Percentiles rank a stretch among this genome's conserved stretches.
Evolutionary conservation across 2,113 vertebrate genomes (phyloP).

Genomic region (Phainopepla nitens): DNA sequence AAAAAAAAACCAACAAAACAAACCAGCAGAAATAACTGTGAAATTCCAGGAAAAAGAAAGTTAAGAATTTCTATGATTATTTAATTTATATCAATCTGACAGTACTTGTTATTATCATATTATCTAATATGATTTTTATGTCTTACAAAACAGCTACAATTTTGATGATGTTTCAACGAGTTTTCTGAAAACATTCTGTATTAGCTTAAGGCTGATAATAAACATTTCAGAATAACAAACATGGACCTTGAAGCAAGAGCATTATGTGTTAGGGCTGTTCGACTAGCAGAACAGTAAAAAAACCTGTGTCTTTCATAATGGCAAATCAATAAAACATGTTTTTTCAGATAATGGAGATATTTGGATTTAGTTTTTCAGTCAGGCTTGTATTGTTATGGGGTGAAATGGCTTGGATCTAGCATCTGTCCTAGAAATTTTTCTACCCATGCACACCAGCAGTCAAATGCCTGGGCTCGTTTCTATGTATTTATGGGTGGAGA

Average conservation of each 20-base stretch:
- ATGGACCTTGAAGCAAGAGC: not conserved
- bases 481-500: not conserved
- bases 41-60: not conserved
- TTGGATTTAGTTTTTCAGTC: not conserved
- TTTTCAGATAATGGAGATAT: not conserved
- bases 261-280: not conserved
- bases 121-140: not conserved
- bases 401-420: not conserved
- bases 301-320: not conserved
- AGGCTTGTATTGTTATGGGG: not conserved
- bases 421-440: not conserved
- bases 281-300: not conserved
- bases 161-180: not conserved
- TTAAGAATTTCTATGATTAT: not conserved
- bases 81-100: not conserved
- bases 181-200: not conserved
- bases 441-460: not conserved
- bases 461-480: not conserved
- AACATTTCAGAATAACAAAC: not conserved
- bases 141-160: not conserved
- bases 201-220: not conserved
- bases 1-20: too few relatives aligned
- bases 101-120: not conserved
- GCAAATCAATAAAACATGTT: not conserved
- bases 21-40: not conserved